phyloP scores from a whole-genome alignment of 2,888 invertebrate species.

The Pollenia angustigena region DNA sequence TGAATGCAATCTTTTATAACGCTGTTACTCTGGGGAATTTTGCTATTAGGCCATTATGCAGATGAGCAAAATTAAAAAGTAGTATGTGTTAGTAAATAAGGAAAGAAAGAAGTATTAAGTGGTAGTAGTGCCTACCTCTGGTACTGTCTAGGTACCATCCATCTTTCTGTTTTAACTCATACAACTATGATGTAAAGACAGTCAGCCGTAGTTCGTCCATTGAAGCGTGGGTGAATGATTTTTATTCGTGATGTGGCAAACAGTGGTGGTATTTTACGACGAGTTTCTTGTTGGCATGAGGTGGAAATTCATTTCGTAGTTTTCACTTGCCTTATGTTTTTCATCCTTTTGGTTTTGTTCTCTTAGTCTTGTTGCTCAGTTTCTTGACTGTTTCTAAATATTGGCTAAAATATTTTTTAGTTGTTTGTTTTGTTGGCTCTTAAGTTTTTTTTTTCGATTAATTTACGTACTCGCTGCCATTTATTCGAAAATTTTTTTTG shows the following conservation, averaged over 20 bases:
- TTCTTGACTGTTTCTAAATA: slow-evolving; percentile 29
- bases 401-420: slow-evolving; percentile 30
- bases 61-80: slow-evolving; percentile 10
- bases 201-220: neutral
- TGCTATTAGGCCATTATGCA: slow-evolving; percentile 1
- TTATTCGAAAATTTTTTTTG: slow-evolving; percentile 6
- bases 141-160: slow-evolving; percentile 10
- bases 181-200: slow-evolving; percentile 15
- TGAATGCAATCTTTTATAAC: slow-evolving; percentile 7
- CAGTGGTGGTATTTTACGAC: neutral
- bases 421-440: slow-evolving; percentile 8
- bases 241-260: slow-evolving; percentile 46
- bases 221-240: slow-evolving; percentile 63
- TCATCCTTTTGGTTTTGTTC: neutral
- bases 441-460: slow-evolving; percentile 26
- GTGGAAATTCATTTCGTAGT: slow-evolving; percentile 45
- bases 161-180: neutral
- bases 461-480: neutral
- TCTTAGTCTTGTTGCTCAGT: slow-evolving; percentile 8
- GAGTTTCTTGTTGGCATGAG: slow-evolving; percentile 20
- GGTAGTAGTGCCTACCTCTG: neutral
- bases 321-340: slow-evolving; percentile 34
- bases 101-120: neutral
- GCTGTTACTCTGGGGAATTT: slow-evolving; percentile 1
- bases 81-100: neutral